Evolutionary conservation across 2,797 vertebrate genomes (phyloP), one percentile per base, ranked within the genome.

Genomic region (Cyprinella venusta): DNA sequence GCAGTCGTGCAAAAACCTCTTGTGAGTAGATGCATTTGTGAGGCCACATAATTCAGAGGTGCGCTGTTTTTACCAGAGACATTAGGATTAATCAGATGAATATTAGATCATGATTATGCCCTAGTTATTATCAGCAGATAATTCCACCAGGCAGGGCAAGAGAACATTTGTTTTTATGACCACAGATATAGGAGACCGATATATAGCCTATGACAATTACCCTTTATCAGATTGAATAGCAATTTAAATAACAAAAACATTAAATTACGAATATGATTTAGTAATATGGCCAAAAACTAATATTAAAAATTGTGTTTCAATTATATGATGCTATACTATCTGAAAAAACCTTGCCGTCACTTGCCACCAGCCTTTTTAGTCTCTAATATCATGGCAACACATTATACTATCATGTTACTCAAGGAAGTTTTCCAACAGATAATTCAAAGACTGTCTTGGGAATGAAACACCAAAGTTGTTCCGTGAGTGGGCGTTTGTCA

Each of bases 401-500:
- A 30, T 82, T 19, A 69, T 50, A 36, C 52, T 19, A 68, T 21
- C 38, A 59, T 65, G 74, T 76, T 78, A 78, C 33, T 26, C n/a
- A 26, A 21, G 36, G 65, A 83, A 70, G 64, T 61, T 76, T 77
- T 78, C 21, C 65, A 83, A 50, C 74, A 68, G 24, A 42, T 76
- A 26, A 67, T 76, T 81, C 70, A 82, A 82, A 76, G 71, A 56
- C 30, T 6, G 21, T 77, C 26, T 83, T 69, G 64, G 74, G 54
- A 78, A 24, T 5, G 9, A 36, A 48, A 82, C 67, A 52, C 3
- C 30, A 13, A 69, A 77, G 65, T 48, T 70, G 30, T 26, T 83
- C n/a, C 5, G 40, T 18, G 21, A 71, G 82, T 71, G 75, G 82
- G 67, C 9, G 75, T 64, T 61, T 78, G 54, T 52, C 54, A 33